Base-by-base conservation (phyloP, 1,140 invertebrate genomes). In the Helicoverpa armigera region DNA sequence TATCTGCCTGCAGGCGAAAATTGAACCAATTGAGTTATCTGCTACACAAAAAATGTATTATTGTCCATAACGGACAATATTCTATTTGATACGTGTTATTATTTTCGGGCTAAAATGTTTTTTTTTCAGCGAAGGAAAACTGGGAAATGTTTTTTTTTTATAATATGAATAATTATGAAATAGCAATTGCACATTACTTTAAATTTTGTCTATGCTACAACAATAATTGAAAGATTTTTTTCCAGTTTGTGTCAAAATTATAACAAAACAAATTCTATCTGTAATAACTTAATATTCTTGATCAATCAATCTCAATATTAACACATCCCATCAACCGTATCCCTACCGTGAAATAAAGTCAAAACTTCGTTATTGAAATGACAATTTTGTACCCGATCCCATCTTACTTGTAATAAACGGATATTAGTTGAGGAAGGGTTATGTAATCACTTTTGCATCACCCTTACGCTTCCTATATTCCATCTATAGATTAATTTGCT, bases 401-500 rank as follows among this genome's bases (percentile, higher is more conserved):
- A 10, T 72, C 51, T 72, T 69, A 69, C 13, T 60, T 60, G 35
- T 51, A 76, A 58, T 67, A 67, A 48, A 54, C 81, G 85, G 85
- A 87, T 83, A 88, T 82, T 84, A 86, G 80, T 63, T 61, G 73
- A 73, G 54, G 81, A 82, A 83, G 85, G 83, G 84, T 83, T 83
- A 72, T 10, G 82, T 86, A 89, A 89, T 88, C 83, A 85, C 73
- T 88, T 90, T 89, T 87, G 79, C 83, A 80, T 80, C 78, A 75
- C 72, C 81, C 85, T 83, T 82, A 72, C 23, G 23, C 23, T 23
- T 23, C 23, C 23, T 23, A 23, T 23, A 23, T 23, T 23, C 23
- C 2, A 23, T 23, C 23, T 23, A 23, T 23, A 0, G 0, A 23
- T 23, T 0, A 23, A 23, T 1, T 23, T 23, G 23, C 23, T 23